Evolutionary conservation across 2,113 vertebrate genomes (phyloP), one percentile per base, ranked within the genome.

Genomic region (Microcebus jonahi): DNA sequence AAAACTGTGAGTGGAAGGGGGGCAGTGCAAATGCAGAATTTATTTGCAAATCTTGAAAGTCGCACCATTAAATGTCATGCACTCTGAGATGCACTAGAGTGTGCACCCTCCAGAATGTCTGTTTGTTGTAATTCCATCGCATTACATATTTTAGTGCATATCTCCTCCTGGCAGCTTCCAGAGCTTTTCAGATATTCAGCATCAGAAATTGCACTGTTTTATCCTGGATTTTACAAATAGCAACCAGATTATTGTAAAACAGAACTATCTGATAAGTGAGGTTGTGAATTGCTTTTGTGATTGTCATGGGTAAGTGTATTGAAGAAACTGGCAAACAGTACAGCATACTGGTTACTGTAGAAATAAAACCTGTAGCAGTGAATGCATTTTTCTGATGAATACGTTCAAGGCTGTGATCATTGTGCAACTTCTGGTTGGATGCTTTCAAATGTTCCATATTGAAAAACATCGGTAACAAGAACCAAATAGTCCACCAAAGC

Each of bases 401-500:
- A 97, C 59, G 85, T 98, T 94, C 97, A 90, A 98, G 98, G 48
- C 95, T 96, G 68, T 97, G 91, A 97, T 99, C 98, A 95, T 94
- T 91, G 94, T 96, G 97, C 95, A 96, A 48, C 90, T 98, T 98
- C 97, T 98, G 86, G 95, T 98, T 88, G 97, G 94, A 79, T 97
- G 93, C 97, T 84, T 98, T 88, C 96, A 93, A 93, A 96, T 98
- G 95, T 91, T 77, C 77, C 21, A 42, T 98, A 96, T 96, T 97
- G 96, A 97, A 97, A 98, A 98, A 96, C 95, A 98, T 98, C 98
- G 93, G 96, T 96, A 96, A 95, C 97, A 97, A 95, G 94, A 97
- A 97, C 97, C 96, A 97, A 97, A 96, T 93, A 98, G 96, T 98
- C 97, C 96, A 90, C 86, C 73, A 70, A 82, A 97, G 92, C 77